Percentiles rank a stretch among this genome's conserved stretches.
Conservation (phyloP, 1,140 invertebrate genomes). For the Tetragonula clypearis region DNA sequence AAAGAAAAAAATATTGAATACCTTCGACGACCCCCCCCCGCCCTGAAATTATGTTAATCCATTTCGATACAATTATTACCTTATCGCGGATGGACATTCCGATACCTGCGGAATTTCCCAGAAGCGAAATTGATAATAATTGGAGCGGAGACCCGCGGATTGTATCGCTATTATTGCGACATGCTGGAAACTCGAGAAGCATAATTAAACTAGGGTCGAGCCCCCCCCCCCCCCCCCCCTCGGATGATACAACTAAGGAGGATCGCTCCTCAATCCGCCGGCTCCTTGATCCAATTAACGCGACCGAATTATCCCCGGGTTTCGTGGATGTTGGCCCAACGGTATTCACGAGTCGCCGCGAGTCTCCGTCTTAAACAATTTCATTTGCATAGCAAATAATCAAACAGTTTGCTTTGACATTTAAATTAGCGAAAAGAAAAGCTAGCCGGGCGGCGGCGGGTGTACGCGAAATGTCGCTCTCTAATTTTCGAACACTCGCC, state of each 20-base stretch:
- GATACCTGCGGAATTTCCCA: neutral
- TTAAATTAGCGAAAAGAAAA: conserved; percentile 75
- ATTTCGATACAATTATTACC: neutral
- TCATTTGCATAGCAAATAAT: conserved; percentile 81
- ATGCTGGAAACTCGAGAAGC: conserved; percentile 60
- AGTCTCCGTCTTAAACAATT: conserved; percentile 78
- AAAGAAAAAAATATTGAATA: neutral
- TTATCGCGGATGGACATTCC: neutral
- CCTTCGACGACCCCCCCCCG: no score
- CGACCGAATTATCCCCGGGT: conserved; percentile 65
- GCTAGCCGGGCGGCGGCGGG: conserved; percentile 11
- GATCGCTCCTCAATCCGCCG: conserved; percentile 66
- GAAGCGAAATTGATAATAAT: conserved; percentile 10
- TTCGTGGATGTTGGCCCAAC: conserved; percentile 56
- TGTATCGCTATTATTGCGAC: conserved; percentile 67
- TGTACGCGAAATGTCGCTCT: conserved; percentile 46
- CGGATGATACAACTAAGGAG: conserved; percentile 44
- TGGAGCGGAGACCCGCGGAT: conserved; percentile 31
- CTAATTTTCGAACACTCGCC: conserved; percentile 72
- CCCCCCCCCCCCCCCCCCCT: conserved; percentile 10
- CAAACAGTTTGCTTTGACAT: conserved; percentile 81
- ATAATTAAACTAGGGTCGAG: conserved; percentile 72
- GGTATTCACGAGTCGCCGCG: conserved; percentile 49
- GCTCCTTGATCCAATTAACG: conserved; percentile 75
- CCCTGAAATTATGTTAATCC: neutral